A percentile compares a stretch with the other conserved stretches of the same genome.
Conservation (phyloP, 2,113 vertebrate species). For the Heterotis niloticus region DNA sequence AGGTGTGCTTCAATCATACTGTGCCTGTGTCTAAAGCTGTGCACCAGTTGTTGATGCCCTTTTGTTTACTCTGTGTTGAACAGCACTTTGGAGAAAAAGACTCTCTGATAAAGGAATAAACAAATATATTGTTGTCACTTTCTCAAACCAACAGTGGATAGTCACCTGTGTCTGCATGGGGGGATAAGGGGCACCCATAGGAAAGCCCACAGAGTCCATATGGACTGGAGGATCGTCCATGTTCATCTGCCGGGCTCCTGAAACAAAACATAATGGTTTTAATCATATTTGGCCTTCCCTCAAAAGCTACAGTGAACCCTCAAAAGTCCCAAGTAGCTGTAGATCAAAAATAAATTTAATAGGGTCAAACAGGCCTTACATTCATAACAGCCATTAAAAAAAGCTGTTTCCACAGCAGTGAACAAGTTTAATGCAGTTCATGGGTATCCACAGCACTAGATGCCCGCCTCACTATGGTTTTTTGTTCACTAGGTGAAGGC, state of each 20-base stretch:
- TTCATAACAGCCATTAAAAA: neutral
- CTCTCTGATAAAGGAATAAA: no score
- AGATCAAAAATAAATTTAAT: no score
- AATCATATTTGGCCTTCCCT: neutral
- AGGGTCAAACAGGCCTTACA: no score
- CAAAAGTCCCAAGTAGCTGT: neutral
- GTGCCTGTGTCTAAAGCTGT: no score
- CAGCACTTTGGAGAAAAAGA: no score
- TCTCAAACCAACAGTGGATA: neutral
- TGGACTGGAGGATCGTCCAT: constrained; percentile 73
- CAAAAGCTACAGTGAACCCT: neutral
- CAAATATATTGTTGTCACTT: no score
- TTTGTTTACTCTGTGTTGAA: no score
- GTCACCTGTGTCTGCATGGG: constrained; percentile 79
- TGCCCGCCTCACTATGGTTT: constrained; percentile 38
- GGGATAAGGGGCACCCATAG: constrained; percentile 69
- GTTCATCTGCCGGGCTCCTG: constrained; percentile 77
- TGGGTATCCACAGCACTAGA: constrained; percentile 17
- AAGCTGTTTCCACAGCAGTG: neutral
- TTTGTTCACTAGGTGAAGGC: constrained; percentile 56
- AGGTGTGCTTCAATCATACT: no score
- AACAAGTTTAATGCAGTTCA: no score
- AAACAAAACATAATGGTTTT: constrained; percentile 28
- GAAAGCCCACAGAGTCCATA: constrained; percentile 65
- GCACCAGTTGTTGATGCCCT: no score